Percentiles rank a stretch among this genome's conserved stretches.
These are phyloP conservation scores for Labeo calbasu DNA, from an alignment of 2,797 vertebrate genomes.

Conservation along the genomic window DNA sequence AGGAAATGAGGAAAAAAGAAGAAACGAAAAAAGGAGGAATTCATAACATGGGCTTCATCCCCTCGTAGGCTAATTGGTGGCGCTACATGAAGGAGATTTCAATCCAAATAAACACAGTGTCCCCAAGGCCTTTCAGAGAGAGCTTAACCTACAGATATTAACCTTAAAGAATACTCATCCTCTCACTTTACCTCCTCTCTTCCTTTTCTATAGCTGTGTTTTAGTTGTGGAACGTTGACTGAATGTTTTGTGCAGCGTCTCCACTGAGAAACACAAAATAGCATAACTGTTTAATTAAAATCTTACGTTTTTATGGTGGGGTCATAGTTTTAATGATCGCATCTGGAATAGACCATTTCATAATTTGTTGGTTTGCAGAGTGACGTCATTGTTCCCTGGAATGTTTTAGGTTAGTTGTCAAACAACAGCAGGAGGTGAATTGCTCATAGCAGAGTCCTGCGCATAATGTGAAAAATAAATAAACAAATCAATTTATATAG, in stretches of 20 bases:
- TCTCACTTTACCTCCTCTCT: conserved; percentile 56
- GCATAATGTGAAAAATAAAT: neutral
- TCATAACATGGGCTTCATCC: conserved; percentile 70
- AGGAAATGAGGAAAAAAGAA: conserved; percentile 61
- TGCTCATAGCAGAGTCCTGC: neutral
- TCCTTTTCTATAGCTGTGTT: neutral
- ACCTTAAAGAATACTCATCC: conserved; percentile 53
- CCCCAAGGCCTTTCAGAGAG: conserved; percentile 58
- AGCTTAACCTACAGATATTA: conserved; percentile 58
- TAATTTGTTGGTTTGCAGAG: neutral
- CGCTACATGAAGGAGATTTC: conserved; percentile 70
- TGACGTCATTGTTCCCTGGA: neutral
- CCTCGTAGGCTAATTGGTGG: conserved; percentile 66
- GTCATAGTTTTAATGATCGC: neutral
- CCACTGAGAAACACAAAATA: neutral
- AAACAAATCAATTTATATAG: neutral
- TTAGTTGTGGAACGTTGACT: neutral
- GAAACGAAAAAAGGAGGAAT: conserved; percentile 64
- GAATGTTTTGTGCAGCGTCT: neutral
- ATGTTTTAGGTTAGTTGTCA: neutral
- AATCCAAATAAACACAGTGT: conserved; percentile 68
- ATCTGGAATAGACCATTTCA: neutral
- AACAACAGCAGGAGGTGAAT: neutral
- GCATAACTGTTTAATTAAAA: neutral
- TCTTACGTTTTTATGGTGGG: neutral